Percentiles rank a stretch among this genome's conserved stretches.
Conservation (phyloP, 2,888 invertebrate genomes). For the Bellardia bayeri region DNA sequence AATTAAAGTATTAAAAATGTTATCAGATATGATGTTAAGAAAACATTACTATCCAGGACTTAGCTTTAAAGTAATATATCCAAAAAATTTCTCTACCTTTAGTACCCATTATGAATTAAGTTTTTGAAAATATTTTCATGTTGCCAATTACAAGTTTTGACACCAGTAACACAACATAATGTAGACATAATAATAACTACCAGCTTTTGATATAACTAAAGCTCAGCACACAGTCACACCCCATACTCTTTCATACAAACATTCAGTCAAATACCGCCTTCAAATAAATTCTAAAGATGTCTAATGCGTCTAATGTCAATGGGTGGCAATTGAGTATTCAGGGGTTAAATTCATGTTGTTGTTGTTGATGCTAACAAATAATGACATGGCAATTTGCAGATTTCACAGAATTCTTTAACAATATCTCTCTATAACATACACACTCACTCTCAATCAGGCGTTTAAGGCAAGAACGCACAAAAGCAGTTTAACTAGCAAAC, state of each 20-base stretch:
- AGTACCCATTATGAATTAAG: neutral
- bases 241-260: slow-evolving; percentile 2
- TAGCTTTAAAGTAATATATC: too few species aligned
- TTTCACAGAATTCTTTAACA: slow-evolving; percentile 80
- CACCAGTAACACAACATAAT: slow-evolving; percentile 75
- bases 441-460: slow-evolving; percentile 17
- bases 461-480: slow-evolving; percentile 19
- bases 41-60: neutral
- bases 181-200: slow-evolving; percentile 62
- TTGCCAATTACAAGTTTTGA: slow-evolving; percentile 82
- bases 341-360: slow-evolving; percentile 63
- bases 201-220: slow-evolving; percentile 54
- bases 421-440: slow-evolving; percentile 44
- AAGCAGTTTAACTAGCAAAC: slow-evolving; percentile 20
- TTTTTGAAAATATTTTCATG: slow-evolving; percentile 71
- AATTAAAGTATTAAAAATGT: too few species aligned
- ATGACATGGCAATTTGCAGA: slow-evolving; percentile 83
- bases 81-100: neutral
- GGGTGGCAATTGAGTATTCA: slow-evolving; percentile 72
- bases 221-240: slow-evolving; percentile 32
- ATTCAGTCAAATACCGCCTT: slow-evolving; percentile 57
- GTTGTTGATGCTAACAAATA: slow-evolving; percentile 81
- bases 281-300: slow-evolving; percentile 55
- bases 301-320: slow-evolving; percentile 66
- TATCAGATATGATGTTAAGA: too few species aligned